Conservation (phyloP, 2,113 vertebrate species). For the Sturnira hondurensis region DNA sequence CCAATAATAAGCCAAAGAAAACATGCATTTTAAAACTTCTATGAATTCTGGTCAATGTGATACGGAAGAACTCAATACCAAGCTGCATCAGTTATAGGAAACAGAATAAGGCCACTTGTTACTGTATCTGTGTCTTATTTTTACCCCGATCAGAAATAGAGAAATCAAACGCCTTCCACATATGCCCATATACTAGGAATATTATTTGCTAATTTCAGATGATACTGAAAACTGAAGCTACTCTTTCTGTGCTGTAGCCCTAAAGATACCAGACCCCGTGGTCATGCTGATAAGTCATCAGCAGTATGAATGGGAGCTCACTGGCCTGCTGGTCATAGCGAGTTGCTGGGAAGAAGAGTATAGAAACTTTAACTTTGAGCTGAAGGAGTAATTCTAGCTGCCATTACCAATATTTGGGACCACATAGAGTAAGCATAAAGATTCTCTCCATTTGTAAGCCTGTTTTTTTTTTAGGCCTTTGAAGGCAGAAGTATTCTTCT, state of each 20-base stretch:
- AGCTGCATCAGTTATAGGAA: not conserved
- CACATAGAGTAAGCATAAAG: not conserved
- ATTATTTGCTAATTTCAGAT: not conserved
- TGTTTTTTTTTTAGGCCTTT: not conserved
- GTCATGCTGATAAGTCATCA: not conserved
- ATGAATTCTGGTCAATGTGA: not conserved
- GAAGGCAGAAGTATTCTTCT: not conserved
- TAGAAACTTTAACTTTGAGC: not conserved
- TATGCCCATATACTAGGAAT: not conserved
- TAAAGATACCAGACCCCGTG: not conserved
- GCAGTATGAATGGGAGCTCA: not conserved
- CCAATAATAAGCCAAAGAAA: not conserved
- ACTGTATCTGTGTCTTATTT: not conserved
- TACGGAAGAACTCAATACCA: not conserved
- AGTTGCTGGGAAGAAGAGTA: not conserved
- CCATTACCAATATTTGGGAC: not conserved
- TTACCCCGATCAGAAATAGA: not conserved
- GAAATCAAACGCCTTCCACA: not conserved
- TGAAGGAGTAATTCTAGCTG: not conserved
- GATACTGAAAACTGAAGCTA: not conserved
- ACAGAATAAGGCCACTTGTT: not conserved
- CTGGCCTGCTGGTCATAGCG: not conserved
- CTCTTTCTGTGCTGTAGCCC: not conserved
- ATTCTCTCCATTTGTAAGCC: not conserved
- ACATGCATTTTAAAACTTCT: not conserved